A percentile compares a stretch with the other conserved stretches of the same genome.
Evolutionary conservation across 2,797 vertebrate species (phyloP).

Genomic region (Leptoclinus maculatus): DNA sequence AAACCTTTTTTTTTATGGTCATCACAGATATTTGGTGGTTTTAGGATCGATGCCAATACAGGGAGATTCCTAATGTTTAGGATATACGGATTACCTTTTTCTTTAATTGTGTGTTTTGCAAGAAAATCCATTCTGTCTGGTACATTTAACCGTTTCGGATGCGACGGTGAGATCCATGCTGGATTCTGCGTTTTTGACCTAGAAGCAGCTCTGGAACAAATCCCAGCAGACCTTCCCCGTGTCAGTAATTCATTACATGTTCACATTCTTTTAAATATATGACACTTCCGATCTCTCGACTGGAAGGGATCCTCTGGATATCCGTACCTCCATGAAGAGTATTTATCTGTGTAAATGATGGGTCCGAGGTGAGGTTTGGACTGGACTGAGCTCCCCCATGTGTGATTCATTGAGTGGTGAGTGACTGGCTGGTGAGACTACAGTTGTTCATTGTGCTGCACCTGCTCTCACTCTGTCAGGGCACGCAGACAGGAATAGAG

Average conservation of each 20-base stretch:
- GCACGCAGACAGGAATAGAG: constrained; percentile 80
- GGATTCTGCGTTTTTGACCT: not conserved
- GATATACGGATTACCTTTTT: not conserved
- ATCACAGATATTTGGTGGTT: not conserved
- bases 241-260: not conserved
- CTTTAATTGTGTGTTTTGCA: not conserved
- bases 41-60: not conserved
- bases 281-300: rapidly evolving
- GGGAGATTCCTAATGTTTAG: not conserved
- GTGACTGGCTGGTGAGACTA: constrained; percentile 38
- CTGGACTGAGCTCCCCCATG: constrained; percentile 18
- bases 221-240: not conserved
- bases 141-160: not conserved
- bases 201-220: not conserved
- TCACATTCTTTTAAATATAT: constrained; percentile 1
- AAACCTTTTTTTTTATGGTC: not conserved
- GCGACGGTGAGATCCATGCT: not conserved
- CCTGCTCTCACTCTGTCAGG: constrained; percentile 80
- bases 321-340: rapidly evolving
- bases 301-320: not conserved
- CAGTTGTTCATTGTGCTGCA: constrained; percentile 83
- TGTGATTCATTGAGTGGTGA: constrained; percentile 46
- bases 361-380: not conserved
- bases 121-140: not conserved
- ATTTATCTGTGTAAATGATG: not conserved